A percentile compares a stretch with the other conserved stretches of the same genome.
Conservation (phyloP, 2,797 vertebrate genomes). For the Hozukius guyotensis region DNA sequence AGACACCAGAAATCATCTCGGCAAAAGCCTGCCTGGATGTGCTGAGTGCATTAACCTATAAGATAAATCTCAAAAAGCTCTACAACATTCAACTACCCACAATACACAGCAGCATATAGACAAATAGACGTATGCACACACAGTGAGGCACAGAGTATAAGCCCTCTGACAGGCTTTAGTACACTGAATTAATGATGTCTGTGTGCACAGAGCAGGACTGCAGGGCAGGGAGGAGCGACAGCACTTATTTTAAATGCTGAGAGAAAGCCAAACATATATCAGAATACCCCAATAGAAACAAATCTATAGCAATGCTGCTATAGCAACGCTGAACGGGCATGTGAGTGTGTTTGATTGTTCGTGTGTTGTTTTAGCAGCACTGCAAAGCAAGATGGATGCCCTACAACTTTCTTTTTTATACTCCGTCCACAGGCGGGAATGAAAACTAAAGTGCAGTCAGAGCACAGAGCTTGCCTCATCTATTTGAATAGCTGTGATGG, state of each 20-base stretch:
- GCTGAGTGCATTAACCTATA: constrained; percentile 40
- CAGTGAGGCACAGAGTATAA: constrained; percentile 15
- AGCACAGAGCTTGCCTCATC: constrained; percentile 32
- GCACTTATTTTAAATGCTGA: constrained; percentile 66
- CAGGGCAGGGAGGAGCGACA: constrained; percentile 38
- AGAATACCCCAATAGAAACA: constrained; percentile 27
- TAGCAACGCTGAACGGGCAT: background rate
- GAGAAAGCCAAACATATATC: constrained; percentile 53
- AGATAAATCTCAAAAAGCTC: constrained; percentile 45
- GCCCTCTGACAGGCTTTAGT: constrained; percentile 63
- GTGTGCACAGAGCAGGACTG: constrained; percentile 37
- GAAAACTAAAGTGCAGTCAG: constrained; percentile 50
- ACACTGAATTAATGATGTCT: constrained; percentile 62
- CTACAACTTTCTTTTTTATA: constrained; percentile 45
- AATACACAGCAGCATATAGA: constrained; percentile 1
- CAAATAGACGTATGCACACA: constrained; percentile 13
- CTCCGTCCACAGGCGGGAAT: constrained; percentile 35
- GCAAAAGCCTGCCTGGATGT: constrained; percentile 1
- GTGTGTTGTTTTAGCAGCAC: constrained; percentile 29
- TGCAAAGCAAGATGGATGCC: constrained; percentile 59
- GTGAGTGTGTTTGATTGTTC: constrained; percentile 5
- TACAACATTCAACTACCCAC: constrained; percentile 9
- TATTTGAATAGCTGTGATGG: constrained; percentile 56
- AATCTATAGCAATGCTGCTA: constrained; percentile 1
- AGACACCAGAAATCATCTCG: constrained; percentile 36